These are phyloP conservation scores for Larimichthys polyactis DNA, from an alignment of 2,113 vertebrate genomes.

Conservation along the genomic window DNA sequence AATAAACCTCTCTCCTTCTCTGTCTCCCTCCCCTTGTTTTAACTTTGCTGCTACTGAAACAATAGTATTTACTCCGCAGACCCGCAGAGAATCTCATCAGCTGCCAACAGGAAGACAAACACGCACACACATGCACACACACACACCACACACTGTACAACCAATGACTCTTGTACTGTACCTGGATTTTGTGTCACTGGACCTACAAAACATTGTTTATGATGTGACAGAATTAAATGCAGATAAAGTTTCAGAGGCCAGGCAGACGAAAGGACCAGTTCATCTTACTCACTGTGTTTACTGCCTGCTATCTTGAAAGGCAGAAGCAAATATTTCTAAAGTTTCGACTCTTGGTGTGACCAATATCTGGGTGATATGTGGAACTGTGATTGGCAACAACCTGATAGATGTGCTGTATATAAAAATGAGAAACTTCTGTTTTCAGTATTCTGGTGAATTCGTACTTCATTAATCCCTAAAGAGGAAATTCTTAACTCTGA, in stretches of 20 bases:
- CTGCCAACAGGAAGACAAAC: conserved; percentile 70
- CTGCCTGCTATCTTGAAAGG: background rate
- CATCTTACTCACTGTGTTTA: conserved; percentile 6
- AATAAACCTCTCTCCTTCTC: conserved; percentile 41
- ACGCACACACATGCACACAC: conserved; percentile 17
- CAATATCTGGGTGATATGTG: background rate
- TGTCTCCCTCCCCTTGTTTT: conserved; percentile 10
- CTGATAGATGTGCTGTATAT: background rate
- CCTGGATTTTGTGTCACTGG: conserved; percentile 19
- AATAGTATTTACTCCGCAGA: conserved; percentile 75
- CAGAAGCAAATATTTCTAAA: conserved; percentile 21
- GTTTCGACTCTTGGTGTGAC: background rate
- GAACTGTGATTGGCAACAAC: conserved; percentile 10
- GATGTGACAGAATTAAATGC: conserved; percentile 16
- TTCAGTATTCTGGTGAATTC: background rate
- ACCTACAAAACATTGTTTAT: background rate
- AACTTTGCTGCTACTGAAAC: conserved; percentile 62
- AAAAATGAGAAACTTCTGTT: conserved; percentile 12
- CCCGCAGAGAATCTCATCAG: conserved; percentile 54
- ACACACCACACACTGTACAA: conserved; percentile 30
- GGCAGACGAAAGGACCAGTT: conserved; percentile 11
- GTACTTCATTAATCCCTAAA: too few relatives aligned
- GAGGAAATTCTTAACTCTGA: background rate
- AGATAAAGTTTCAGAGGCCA: conserved; percentile 14
- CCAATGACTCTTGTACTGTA: conserved; percentile 8